A percentile compares a stretch with the other conserved stretches of the same genome.
Conservation (phyloP, 2,888 invertebrate genomes). For the Pammene aurita region DNA sequence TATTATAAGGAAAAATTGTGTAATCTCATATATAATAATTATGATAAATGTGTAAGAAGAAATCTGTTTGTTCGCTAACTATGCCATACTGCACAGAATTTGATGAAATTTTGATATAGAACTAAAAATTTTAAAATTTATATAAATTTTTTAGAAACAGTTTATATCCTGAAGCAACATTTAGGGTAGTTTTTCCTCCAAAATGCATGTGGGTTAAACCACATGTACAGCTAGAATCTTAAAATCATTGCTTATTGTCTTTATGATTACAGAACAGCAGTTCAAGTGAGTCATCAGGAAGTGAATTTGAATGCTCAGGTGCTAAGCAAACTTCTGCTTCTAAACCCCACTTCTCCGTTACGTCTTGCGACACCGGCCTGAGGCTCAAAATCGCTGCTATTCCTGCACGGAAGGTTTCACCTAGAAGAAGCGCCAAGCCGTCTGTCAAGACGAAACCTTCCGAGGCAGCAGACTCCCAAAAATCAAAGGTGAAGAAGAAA, state of each 20-base stretch:
- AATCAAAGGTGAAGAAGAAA: slow-evolving; percentile 52
- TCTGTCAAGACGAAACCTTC: slow-evolving; percentile 68
- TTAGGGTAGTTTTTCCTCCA: too few species aligned
- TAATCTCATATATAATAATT: too few species aligned
- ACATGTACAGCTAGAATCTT: too few species aligned
- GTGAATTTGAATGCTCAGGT: slow-evolving; percentile 75
- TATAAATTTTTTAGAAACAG: too few species aligned
- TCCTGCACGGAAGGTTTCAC: slow-evolving; percentile 72
- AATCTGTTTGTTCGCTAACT: too few species aligned
- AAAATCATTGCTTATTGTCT: slow-evolving; percentile 7
- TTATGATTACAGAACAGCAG: slow-evolving; percentile 70
- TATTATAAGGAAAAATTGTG: too few species aligned
- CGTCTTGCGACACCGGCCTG: slow-evolving; percentile 84
- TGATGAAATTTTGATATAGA: too few species aligned
- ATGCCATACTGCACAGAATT: too few species aligned
- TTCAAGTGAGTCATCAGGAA: slow-evolving; percentile 70
- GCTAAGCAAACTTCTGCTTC: slow-evolving; percentile 63
- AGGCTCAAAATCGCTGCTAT: slow-evolving; percentile 85
- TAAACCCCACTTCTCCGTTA: slow-evolving; percentile 84
- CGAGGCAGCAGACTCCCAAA: slow-evolving; percentile 49
- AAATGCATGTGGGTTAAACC: too few species aligned
- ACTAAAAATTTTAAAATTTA: too few species aligned
- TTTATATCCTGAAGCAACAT: too few species aligned
- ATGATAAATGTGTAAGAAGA: too few species aligned
- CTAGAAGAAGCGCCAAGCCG: slow-evolving; percentile 67